phyloP scores from a whole-genome alignment of 2,113 vertebrate species.

The Phyllostomus discolor region DNA sequence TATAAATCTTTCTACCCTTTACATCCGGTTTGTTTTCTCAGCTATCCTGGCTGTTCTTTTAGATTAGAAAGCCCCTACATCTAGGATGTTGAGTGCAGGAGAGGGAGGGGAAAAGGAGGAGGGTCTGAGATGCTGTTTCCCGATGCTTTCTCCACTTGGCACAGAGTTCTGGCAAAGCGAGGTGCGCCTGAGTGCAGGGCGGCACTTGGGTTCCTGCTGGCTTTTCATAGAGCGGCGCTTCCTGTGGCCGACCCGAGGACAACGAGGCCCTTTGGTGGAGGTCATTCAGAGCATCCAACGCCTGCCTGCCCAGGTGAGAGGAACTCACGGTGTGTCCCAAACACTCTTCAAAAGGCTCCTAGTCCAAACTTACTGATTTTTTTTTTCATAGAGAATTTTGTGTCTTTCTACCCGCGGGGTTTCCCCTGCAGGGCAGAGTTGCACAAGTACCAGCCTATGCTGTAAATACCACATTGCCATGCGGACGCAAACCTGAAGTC shows the following conservation, averaged over 20 bases:
- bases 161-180: neutral
- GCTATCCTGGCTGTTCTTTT: neutral
- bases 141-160: neutral
- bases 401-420: neutral
- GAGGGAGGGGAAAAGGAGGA: neutral
- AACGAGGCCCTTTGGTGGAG: neutral
- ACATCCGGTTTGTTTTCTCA: neutral
- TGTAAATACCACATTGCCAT: neutral
- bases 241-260: neutral
- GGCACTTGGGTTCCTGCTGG: rapidly evolving
- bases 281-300: neutral
- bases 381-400: neutral
- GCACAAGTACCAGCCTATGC: neutral
- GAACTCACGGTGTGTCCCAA: neutral
- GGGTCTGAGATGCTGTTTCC: neutral
- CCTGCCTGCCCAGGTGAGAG: neutral
- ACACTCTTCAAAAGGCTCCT: neutral
- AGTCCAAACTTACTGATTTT: neutral
- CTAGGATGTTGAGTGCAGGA: neutral
- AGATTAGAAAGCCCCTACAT: neutral
- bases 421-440: neutral
- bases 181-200: neutral
- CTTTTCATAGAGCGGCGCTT: neutral
- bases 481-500: neutral
- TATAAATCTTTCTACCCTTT: neutral